Evolutionary conservation across 2,888 invertebrate species (phyloP), one percentile per base, ranked within the genome.

Genomic region (Eristalis tenax): DNA sequence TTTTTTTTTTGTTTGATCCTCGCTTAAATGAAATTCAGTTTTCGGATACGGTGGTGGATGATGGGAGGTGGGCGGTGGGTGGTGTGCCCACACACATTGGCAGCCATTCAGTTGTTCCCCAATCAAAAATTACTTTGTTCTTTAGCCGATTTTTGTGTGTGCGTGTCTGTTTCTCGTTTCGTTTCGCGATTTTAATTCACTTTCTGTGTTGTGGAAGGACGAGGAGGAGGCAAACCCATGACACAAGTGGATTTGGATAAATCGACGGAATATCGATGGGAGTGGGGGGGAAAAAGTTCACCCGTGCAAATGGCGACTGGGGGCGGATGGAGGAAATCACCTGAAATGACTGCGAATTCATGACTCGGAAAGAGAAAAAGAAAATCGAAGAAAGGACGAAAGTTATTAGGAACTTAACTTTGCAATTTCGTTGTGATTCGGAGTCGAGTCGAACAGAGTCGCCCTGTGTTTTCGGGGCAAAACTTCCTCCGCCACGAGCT

Each of bases 121-220:
- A 83, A 78, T 83, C 78, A 78, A 83, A 83, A 83, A 83, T 78
- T 78, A 74, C 78, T 79, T 84, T 79, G 50, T 66, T 65, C 69
- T 57, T 75, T 69, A 81, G 75, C 74, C 80, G 28, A 56, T 66
- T n/a, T 11, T 32, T 28, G 11, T 65, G 40, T 15, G 43, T 43
- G 43, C n/a, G 43, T 43, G n/a, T 66, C 22, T 28, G 63, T 43
- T 66, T 35, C 6, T 8, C 6, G 5, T 18, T 13, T 43, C 35
- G 22, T 38, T 61, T 28, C 64, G 63, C 57, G 26, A 63, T 77
- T 83, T 83, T 77, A 71, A 77, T 69, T 78, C 70, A 50, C 28
- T 59, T 65, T 74, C 38, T 38, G 40, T 61, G 32, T 66, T n/a
- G 32, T 32, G 18, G 1, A 18, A 22, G 56, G 38, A 35, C n/a